Percentiles rank a stretch among this genome's conserved stretches.
Conservation (phyloP, 2,113 vertebrate genomes). For the Scartelaos histophorus region DNA sequence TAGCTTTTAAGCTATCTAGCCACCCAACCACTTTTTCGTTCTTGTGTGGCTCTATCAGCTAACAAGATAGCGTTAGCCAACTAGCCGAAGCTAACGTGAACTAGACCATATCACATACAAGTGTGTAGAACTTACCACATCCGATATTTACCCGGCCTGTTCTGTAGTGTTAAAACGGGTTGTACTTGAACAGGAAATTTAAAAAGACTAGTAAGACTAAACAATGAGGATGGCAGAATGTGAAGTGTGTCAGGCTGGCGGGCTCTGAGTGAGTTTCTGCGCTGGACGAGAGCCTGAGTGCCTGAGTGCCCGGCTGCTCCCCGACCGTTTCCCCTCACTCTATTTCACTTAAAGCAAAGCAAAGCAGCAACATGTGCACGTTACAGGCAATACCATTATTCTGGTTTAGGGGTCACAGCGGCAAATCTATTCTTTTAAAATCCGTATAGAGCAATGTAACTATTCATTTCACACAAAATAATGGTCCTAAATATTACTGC, state of each 20-base stretch:
- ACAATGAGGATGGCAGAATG: constrained; percentile 45
- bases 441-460: fast-evolving
- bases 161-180: constrained; percentile 76
- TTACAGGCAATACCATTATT: constrained; percentile 56
- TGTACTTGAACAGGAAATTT: constrained; percentile 52
- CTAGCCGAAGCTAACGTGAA: constrained; percentile 62
- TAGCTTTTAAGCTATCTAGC: constrained; percentile 66
- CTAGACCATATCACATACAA: constrained; percentile 59
- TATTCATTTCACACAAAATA: background rate
- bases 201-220: constrained; percentile 43
- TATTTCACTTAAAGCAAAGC: constrained; percentile 73
- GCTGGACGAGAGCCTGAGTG: constrained; percentile 63
- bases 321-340: constrained; percentile 69
- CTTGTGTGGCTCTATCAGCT: constrained; percentile 55
- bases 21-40: constrained; percentile 63
- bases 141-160: constrained; percentile 82
- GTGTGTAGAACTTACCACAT: constrained; percentile 83
- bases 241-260: constrained; percentile 65
- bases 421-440: background rate
- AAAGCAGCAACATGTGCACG: constrained; percentile 83
- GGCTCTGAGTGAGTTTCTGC: constrained; percentile 72
- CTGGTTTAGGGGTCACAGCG: background rate
- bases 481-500: background rate
- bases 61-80: constrained; percentile 64
- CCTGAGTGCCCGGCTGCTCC: constrained; percentile 63